These are phyloP conservation scores for Agrochola lota DNA, from an alignment of 2,888 invertebrate genomes.

Conservation along the genomic window DNA sequence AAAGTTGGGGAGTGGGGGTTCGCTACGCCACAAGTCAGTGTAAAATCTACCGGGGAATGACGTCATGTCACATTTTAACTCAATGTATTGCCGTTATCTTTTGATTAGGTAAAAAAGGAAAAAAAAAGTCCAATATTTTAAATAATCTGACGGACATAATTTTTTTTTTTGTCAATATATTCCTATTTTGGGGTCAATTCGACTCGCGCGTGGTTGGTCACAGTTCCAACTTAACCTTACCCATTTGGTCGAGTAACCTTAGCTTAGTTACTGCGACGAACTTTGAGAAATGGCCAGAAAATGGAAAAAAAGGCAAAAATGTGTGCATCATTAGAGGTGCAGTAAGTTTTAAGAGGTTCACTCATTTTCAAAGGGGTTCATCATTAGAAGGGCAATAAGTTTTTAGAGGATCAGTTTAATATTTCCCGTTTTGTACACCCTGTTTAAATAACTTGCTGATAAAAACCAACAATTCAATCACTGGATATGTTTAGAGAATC, in stretches of 20 bases:
- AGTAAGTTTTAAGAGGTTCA: too few species aligned
- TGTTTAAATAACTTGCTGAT: conserved; percentile 4
- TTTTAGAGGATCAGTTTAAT: not conserved
- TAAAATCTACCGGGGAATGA: too few species aligned
- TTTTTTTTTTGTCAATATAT: too few species aligned
- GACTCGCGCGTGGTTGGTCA: not conserved
- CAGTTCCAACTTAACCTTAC: not conserved
- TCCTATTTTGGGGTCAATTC: not conserved
- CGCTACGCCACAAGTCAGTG: too few species aligned
- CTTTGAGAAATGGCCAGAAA: not conserved
- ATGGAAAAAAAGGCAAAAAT: too few species aligned
- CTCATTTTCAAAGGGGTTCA: too few species aligned
- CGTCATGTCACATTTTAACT: too few species aligned
- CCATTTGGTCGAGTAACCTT: not conserved
- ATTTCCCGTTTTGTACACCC: not conserved
- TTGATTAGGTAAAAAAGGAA: too few species aligned
- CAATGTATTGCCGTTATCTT: too few species aligned
- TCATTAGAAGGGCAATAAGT: not conserved
- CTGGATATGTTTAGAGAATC: conserved; percentile 10
- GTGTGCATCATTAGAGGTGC: not conserved
- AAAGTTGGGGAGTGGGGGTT: too few species aligned
- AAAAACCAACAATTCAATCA: conserved; percentile 30
- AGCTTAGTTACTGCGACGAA: not conserved
- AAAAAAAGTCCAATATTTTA: too few species aligned
- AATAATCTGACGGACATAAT: too few species aligned